Conservation (phyloP, 2,888 invertebrate genomes). For the Subacronicta megacephala region DNA sequence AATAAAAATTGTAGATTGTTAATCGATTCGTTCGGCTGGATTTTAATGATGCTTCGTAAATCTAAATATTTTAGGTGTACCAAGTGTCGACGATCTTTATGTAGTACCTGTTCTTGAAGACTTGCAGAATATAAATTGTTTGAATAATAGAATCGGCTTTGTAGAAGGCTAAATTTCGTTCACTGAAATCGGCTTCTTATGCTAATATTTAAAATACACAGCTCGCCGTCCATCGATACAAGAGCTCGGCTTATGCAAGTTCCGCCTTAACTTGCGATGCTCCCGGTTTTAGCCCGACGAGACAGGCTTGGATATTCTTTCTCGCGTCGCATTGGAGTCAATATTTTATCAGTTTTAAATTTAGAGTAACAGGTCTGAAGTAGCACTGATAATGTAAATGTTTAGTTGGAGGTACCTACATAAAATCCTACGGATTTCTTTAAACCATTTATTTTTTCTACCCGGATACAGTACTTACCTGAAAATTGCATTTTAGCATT, state of each 20-base stretch:
- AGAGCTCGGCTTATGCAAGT: constrained; percentile 51
- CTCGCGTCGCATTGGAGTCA: constrained; percentile 30
- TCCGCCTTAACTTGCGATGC: constrained; percentile 36
- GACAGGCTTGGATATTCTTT: constrained; percentile 36
- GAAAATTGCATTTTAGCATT: too few species aligned
- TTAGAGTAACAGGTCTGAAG: constrained; percentile 10
- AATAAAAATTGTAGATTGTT: constrained; percentile 11
- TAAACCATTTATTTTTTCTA: too few species aligned
- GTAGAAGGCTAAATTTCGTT: constrained; percentile 51
- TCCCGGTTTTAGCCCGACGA: constrained; percentile 30
- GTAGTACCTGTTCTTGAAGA: constrained; percentile 24
- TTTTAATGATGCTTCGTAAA: background rate
- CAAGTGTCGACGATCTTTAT: constrained; percentile 7
- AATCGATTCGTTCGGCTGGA: constrained; percentile 1
- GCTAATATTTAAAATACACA: constrained; percentile 57
- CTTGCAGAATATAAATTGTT: constrained; percentile 41
- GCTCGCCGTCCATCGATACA: constrained; percentile 50
- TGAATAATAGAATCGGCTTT: constrained; percentile 53
- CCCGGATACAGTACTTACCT: too few species aligned
- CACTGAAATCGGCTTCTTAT: constrained; percentile 56
- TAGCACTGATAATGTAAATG: constrained; percentile 11
- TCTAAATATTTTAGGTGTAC: constrained; percentile 22
- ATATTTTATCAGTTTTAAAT: constrained; percentile 42
- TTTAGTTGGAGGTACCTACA: constrained; percentile 2
- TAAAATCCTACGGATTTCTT: too few species aligned